Base-by-base conservation (phyloP, 2,888 invertebrate genomes). In the Eupithecia centaureata region DNA sequence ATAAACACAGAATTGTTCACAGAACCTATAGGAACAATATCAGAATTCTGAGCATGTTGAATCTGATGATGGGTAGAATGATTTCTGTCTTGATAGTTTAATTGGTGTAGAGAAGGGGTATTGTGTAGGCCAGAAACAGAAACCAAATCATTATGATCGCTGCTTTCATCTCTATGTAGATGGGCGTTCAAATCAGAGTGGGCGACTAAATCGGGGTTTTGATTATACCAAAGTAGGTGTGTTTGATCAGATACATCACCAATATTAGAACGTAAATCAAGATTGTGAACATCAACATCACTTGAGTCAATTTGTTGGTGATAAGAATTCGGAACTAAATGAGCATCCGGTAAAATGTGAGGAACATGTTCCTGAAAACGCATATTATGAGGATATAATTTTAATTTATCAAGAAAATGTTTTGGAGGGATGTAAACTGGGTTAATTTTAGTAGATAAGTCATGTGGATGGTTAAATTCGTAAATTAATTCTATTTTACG, bases 401-500 rank as follows among this genome's bases (percentile, higher is more conserved):
- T 18, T 3, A 47, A 47, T 47, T 47, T 10, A 22, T 12, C 22
- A 12, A 22, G 10, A 3, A 22, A 10, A 47, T 47, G 18, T 47
- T 47, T 47, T 12, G 47, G 18, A 22, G 10, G 47, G 3, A 12
- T 47, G 22, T 38, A 38, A 38, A n/a, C 38, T 7, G 38, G 38
- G n/a, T 47, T 47, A 22, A 12, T 4, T 22, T 47, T 47, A 22
- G 54, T 8, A 27, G 30, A 4, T n/a, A 28, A 30, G n/a, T 28
- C 54, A 10, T n/a, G 54, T 56, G 54, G 54, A 56, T 56, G 54
- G 10, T 56, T 8, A n/a, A 56, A 28, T 30, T 56, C 54, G 28
- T 28, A 56, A 56, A 56, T 56, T 30, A 30, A 56, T 56, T 56
- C 28, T 28, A 56, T 28, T 28, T 56, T 56, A n/a, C 10, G 54